These are phyloP conservation scores for Stomatorhinus ivindoensis DNA, from an alignment of 2,113 vertebrate species.

Conservation along the genomic window DNA sequence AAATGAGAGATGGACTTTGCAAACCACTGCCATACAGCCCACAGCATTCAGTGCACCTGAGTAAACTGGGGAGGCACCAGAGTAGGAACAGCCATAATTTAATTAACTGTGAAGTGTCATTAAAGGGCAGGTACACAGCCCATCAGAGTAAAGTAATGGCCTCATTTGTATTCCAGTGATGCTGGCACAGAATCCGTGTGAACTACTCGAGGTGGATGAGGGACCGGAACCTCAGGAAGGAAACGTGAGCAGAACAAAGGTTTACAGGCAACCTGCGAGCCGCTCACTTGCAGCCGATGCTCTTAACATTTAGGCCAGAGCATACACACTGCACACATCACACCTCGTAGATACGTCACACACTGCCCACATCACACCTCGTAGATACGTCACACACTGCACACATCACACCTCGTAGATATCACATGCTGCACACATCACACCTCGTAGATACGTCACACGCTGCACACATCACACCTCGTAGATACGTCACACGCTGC, in stretches of 20 bases:
- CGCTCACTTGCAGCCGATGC: not conserved
- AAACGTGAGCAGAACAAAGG: not conserved
- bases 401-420: not conserved
- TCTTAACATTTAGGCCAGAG: not conserved
- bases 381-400: not conserved
- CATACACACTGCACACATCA: not conserved
- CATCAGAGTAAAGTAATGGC: not conserved
- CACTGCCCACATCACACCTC: not conserved
- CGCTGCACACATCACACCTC: not conserved
- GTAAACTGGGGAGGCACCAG: not conserved
- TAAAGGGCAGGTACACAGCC: constrained; percentile 17
- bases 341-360: not conserved
- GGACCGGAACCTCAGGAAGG: not conserved
- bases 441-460: not conserved
- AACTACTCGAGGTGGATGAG: not conserved
- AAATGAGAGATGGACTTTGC: not conserved
- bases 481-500: not conserved
- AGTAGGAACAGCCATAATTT: constrained; percentile 4
- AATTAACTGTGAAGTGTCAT: constrained; percentile 12
- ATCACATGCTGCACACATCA: not conserved
- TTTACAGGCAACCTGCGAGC: not conserved
- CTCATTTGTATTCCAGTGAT: constrained; percentile 16
- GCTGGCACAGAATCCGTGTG: not conserved
- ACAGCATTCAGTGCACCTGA: not conserved
- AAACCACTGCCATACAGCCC: not conserved